A percentile compares a stretch with the other conserved stretches of the same genome.
These are phyloP conservation scores for Pitta sordida DNA, from an alignment of 2,113 vertebrate species.

Conservation along the genomic window DNA sequence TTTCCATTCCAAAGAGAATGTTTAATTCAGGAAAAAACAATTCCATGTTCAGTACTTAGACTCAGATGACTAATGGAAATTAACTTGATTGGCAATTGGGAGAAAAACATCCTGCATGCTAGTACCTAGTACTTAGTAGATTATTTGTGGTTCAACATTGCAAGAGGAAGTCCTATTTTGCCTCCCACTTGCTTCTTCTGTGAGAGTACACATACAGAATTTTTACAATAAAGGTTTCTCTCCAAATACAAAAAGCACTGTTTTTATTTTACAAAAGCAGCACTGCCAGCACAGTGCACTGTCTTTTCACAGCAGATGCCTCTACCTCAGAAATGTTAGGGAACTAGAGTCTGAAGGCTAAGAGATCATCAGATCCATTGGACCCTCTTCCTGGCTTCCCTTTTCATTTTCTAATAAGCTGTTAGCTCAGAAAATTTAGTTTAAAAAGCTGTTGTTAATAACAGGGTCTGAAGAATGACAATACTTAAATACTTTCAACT, in stretches of 20 bases:
- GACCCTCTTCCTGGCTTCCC: neutral
- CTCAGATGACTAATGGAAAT: neutral
- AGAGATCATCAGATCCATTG: neutral
- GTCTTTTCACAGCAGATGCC: neutral
- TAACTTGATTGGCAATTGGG: neutral
- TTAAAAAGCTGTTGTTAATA: neutral
- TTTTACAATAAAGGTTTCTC: neutral
- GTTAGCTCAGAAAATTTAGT: neutral
- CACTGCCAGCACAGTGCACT: neutral
- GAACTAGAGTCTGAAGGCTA: neutral
- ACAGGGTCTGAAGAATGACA: neutral
- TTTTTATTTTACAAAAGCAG: neutral
- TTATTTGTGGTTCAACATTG: neutral
- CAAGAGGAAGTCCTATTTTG: neutral
- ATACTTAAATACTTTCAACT: neutral
- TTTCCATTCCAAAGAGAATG: neutral
- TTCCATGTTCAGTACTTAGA: neutral
- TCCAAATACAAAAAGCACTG: neutral
- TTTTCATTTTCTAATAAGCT: neutral
- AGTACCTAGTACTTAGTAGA: neutral
- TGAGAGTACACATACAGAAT: neutral
- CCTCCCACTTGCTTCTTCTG: neutral
- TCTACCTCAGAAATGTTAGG: neutral
- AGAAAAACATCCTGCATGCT: neutral
- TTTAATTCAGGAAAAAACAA: neutral